phyloP scores from a whole-genome alignment of 2,113 vertebrate genomes.

The Campylorhamphus procurvoides region DNA sequence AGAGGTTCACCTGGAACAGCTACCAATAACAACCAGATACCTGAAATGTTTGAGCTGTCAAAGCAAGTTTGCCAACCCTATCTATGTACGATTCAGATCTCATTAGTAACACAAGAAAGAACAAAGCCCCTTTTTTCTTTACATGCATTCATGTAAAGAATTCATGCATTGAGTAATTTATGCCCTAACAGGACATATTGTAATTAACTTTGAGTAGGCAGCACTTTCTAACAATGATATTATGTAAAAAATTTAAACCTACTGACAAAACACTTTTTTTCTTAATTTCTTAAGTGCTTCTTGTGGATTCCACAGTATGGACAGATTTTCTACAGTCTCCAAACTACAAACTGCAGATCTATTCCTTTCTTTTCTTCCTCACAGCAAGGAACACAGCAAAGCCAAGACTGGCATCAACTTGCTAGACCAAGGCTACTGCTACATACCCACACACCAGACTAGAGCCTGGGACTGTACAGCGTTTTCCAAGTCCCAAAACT shows the following conservation, averaged over 20 bases:
- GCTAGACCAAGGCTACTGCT: background rate
- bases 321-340: background rate
- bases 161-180: background rate
- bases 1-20: background rate
- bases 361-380: background rate
- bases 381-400: background rate
- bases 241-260: background rate
- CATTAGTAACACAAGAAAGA: background rate
- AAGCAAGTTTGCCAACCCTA: background rate
- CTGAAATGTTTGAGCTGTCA: background rate
- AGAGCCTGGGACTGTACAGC: accelerated
- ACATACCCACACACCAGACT: background rate
- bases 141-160: background rate
- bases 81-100: accelerated
- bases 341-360: background rate
- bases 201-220: background rate
- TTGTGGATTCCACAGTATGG: background rate
- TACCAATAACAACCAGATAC: background rate
- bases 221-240: background rate
- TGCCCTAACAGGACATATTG: background rate
- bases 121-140: background rate
- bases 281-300: background rate
- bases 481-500: background rate
- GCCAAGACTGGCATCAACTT: background rate
- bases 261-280: background rate